Evolutionary conservation across 2,888 invertebrate genomes (phyloP).

Genomic region (Melikaiella ostensackeni): DNA sequence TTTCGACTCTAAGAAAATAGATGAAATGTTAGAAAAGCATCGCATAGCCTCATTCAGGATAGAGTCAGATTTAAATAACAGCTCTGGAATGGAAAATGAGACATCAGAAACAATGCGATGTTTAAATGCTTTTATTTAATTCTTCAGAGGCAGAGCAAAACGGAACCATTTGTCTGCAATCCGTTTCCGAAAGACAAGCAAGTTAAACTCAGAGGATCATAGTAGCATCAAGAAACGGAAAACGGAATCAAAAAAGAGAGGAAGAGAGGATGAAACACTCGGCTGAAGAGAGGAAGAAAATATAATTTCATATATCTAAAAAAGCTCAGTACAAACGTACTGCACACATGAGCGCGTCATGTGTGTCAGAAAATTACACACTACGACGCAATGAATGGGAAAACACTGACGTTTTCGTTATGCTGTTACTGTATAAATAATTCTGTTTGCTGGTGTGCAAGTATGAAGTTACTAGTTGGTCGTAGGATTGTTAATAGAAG

Average conservation of each 20-base stretch:
- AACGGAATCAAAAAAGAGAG: background rate
- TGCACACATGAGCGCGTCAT: background rate
- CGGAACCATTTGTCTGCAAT: conserved; percentile 24
- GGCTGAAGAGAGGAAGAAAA: background rate
- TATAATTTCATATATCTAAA: conserved; percentile 12
- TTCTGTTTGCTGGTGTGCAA: background rate
- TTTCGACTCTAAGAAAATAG: background rate
- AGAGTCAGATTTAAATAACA: conserved; percentile 65
- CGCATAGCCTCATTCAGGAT: background rate
- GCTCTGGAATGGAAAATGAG: conserved; percentile 69
- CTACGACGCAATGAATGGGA: background rate
- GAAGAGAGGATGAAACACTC: background rate
- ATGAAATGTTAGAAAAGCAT: background rate
- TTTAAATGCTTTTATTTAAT: conserved; percentile 40
- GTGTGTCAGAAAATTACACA: background rate
- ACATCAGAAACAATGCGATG: conserved; percentile 70
- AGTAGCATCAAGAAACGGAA: conserved; percentile 4
- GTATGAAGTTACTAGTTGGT: conserved; percentile 6
- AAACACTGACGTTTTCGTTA: conserved; percentile 10
- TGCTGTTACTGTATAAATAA: background rate
- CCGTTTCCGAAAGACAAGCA: conserved; percentile 31
- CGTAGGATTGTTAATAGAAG: conserved; percentile 22
- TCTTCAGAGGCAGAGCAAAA: conserved; percentile 2
- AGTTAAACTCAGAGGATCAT: background rate
- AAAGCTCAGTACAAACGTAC: background rate